A percentile compares a stretch with the other conserved stretches of the same genome.
Conservation (phyloP, 2,888 invertebrate species). For the Phasia obesa region DNA sequence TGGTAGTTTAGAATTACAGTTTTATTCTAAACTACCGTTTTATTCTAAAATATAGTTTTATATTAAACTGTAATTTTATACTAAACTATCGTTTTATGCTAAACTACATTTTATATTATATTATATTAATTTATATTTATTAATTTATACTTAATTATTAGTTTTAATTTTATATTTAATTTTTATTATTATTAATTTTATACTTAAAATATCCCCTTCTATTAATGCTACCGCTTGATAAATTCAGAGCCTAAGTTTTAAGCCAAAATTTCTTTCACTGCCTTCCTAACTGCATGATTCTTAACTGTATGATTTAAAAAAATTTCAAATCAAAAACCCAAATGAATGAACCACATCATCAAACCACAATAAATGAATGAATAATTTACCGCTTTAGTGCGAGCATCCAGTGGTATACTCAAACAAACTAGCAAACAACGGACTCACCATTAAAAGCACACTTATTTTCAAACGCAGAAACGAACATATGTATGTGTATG, state of each 20-base stretch:
- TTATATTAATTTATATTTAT: too few species aligned
- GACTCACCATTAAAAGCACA: neutral
- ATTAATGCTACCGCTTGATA: too few species aligned
- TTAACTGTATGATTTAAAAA: constrained; percentile 43
- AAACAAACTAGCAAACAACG: neutral
- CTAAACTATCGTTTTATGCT: neutral
- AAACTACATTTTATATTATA: neutral
- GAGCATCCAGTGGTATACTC: neutral
- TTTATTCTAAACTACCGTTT: neutral
- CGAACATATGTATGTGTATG: neutral
- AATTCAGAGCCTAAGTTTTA: too few species aligned
- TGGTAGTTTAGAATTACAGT: too few species aligned
- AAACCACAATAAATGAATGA: constrained; percentile 64
- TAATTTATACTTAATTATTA: too few species aligned
- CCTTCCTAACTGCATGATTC: neutral
- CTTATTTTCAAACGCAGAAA: neutral
- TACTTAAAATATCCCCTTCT: too few species aligned
- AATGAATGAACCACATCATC: constrained; percentile 59
- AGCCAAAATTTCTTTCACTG: too few species aligned
- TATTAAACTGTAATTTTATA: neutral
- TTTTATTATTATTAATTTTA: too few species aligned
- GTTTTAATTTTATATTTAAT: too few species aligned
- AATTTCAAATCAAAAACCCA: constrained; percentile 53
- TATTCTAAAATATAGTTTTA: neutral
- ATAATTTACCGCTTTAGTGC: constrained; percentile 54